Base-by-base conservation (phyloP, 2,888 invertebrate species). In the Himalopsyche japonica region DNA sequence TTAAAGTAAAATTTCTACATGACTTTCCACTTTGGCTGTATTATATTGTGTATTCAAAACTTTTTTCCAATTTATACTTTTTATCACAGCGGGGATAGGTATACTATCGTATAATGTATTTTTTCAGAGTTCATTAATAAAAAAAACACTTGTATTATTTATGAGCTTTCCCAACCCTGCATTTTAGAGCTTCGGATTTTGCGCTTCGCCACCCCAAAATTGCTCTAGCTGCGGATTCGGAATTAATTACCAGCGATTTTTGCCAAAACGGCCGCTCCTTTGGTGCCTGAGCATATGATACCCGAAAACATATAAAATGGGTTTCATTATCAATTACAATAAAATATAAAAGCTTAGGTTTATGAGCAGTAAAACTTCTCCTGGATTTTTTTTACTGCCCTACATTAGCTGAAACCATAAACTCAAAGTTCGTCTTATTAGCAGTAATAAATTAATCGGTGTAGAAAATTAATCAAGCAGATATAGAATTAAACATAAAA, bases 211-310 rank as follows among this genome's bases (percentile, higher is more conserved):
- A 57, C 57, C 57, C 57, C 57, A 57, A 20, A 57, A 57, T n/a
- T 57, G 57, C 57, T 10, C 20, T 10, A 57, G 57, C 57, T 57
- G n/a, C 57, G 57, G 57, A 57, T 57, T 57, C 10, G n/a, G 57
- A 57, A 57, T 57, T 57, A 57, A 57, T 57, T 57, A 57, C 57
- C 57, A 57, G 57, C 57, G 57, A 57, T 57, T 57, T 57, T 57
- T 79, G 78, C 78, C 43, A 78, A 78, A 78, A 47, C 78, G 34
- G 37, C 27, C 77, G n/a, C 77, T n/a, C n/a, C n/a, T 77, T 77
- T 27, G 77, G 27, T 34, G 8, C 10, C 57, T 8, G 57, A 57
- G 20, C 57, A 57, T 57, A 57, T 57, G 57, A 57, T 57, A 57
- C 57, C 57, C 57, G 24, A 57, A 57, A 57, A 57, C 57, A 57